A percentile compares a stretch with the other conserved stretches of the same genome.
Evolutionary conservation across 2,888 invertebrate genomes (phyloP).

Genomic region (Autographa gamma): DNA sequence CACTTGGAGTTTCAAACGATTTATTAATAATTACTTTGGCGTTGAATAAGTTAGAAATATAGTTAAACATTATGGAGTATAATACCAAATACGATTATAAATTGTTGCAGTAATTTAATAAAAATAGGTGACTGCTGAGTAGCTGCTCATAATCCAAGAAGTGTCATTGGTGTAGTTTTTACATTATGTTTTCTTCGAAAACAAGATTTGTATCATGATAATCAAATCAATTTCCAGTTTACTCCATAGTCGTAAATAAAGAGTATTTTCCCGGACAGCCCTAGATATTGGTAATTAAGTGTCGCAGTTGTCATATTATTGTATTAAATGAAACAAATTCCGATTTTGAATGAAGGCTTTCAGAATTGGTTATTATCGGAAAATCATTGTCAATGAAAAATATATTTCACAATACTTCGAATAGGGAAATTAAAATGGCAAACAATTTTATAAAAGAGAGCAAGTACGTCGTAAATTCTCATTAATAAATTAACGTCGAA

Average conservation of each 20-base stretch:
- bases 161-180: too few relatives aligned
- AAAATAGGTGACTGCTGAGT: too few relatives aligned
- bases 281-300: conserved; percentile 17
- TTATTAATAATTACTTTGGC: neutral
- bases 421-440: conserved; percentile 25
- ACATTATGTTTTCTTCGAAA: too few relatives aligned
- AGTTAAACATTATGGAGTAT: too few relatives aligned
- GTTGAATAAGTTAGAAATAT: neutral
- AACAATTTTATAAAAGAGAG: conserved; percentile 32
- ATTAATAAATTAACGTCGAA: conserved; percentile 46
- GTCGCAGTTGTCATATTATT: neutral
- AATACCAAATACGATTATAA: too few relatives aligned
- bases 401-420: conserved; percentile 1
- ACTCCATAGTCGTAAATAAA: conserved; percentile 12
- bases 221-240: too few relatives aligned
- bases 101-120: neutral
- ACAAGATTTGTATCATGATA: too few relatives aligned
- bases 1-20: neutral
- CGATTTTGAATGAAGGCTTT: conserved; percentile 12
- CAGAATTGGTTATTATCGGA: conserved; percentile 11
- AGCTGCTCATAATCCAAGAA: too few relatives aligned
- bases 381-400: conserved; percentile 21
- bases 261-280: conserved; percentile 8
- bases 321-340: conserved; percentile 22
- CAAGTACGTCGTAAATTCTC: conserved; percentile 35